Evolutionary conservation across 2,888 invertebrate genomes (phyloP).

Genomic region (Folsomia manolachei): DNA sequence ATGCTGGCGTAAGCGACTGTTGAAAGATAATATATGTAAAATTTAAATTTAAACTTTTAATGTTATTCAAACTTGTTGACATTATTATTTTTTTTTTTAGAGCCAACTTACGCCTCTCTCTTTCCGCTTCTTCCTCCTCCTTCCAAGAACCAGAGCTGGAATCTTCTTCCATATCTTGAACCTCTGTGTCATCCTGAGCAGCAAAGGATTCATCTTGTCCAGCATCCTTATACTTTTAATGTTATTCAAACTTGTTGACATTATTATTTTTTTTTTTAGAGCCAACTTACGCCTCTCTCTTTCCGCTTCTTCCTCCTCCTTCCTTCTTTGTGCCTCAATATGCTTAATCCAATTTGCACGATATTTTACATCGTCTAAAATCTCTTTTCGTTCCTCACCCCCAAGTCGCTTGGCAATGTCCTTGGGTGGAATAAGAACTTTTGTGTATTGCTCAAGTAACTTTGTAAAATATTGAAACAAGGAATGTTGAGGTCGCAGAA

Average conservation of each 20-base stretch:
- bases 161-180: constrained; percentile 91
- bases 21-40: not conserved
- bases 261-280: too few species aligned
- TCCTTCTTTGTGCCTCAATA: constrained; percentile 85
- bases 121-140: constrained; percentile 62
- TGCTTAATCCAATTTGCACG: constrained; percentile 95
- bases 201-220: constrained; percentile 45
- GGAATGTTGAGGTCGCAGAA: constrained; percentile 95
- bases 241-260: too few species aligned
- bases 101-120: constrained; percentile 74
- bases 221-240: constrained; percentile 36
- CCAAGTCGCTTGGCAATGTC: constrained; percentile 72
- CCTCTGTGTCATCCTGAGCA: constrained; percentile 58
- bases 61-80: not conserved
- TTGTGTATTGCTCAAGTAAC: constrained; percentile 96
- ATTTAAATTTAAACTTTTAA: not conserved
- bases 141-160: constrained; percentile 61
- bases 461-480: constrained; percentile 98
- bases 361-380: constrained; percentile 86
- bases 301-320: constrained; percentile 93
- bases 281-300: constrained; percentile 74
- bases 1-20: constrained; percentile 90
- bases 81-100: too few species aligned
- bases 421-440: constrained; percentile 91
- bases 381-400: constrained; percentile 70